A percentile compares a stretch with the other conserved stretches of the same genome.
These are phyloP conservation scores for Saturnia japonica DNA, from an alignment of 2,888 invertebrate genomes.

Conservation along the genomic window DNA sequence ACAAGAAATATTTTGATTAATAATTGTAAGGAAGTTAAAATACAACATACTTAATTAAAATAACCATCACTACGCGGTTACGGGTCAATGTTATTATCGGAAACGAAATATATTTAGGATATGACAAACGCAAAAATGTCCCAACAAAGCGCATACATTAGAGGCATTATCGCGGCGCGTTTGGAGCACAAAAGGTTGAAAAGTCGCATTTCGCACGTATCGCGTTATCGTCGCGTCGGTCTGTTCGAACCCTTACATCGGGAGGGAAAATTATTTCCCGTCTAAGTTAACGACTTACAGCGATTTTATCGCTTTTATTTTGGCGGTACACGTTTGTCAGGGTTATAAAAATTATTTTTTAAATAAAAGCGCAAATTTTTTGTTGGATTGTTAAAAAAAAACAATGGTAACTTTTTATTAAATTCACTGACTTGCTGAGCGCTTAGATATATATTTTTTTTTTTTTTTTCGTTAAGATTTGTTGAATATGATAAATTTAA, in stretches of 20 bases:
- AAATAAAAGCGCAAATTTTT: no score
- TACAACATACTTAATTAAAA: no score
- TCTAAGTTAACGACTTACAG: constrained; percentile 25
- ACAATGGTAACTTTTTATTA: no score
- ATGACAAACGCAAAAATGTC: constrained; percentile 70
- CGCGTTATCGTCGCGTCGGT: constrained; percentile 69
- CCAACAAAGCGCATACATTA: constrained; percentile 73
- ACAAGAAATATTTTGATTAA: no score
- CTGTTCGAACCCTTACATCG: constrained; percentile 74
- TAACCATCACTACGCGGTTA: constrained; percentile 19
- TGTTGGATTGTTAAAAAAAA: no score
- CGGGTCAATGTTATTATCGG: constrained; percentile 28
- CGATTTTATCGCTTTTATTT: background rate
- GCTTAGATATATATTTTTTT: no score
- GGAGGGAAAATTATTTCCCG: constrained; percentile 58
- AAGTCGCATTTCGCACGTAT: constrained; percentile 78
- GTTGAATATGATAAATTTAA: no score
- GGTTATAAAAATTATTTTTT: no score
- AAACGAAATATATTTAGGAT: constrained; percentile 42
- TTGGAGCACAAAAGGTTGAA: constrained; percentile 76
- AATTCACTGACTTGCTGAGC: no score
- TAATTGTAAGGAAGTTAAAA: no score
- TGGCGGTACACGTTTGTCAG: no score
- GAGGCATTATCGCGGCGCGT: constrained; percentile 71
- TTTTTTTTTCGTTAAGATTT: no score